Base-by-base conservation (phyloP, 2,888 invertebrate genomes). In the Autographa pulchrina region DNA sequence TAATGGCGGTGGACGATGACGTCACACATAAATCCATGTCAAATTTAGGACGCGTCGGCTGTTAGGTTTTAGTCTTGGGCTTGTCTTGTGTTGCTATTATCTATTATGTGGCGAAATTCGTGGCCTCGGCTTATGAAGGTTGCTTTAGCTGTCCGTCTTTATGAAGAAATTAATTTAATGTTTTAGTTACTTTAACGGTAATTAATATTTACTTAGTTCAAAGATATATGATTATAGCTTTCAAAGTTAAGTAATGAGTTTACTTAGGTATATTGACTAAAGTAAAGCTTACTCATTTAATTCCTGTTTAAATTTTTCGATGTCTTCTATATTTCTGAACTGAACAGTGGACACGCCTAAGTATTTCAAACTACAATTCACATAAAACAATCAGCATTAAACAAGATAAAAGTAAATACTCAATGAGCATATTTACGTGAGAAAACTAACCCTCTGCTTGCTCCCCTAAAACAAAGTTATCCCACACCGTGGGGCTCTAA, bases 1-100 rank as follows among this genome's bases (percentile, higher is more conserved):
- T 96, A 95, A 95, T 95, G 95, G 94, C 89, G 85, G 86, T 90
- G 91, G 92, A 90, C 93, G 91, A 89, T 94, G 95, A 95, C 95
- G 93, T 92, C 89, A 90, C 92, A 93, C 95, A 95, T 95, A 95
- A 95, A 96, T 96, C 91, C 92, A 89, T 89, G 94, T 95, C 95
- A 94, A 91, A 92, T 93, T 94, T 92, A 89, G 93, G 90, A 91
- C 90, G 88, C 84, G 86, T 81, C 35, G 64, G 70, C 82, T 85
- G 84, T 84, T 85, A 86, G 74, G 68, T 82, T 74, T 79, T 72
- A 72, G 76, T 78, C 74, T 78, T 73, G 70, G 54, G 64, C 65
- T 59, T 56, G 38, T 62, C 78, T 78, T 70, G 41, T 73, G 61
- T 70, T 70, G 63, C 59, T 73, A 56, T 43, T 18, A 13, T 59